Percentiles rank a stretch among this genome's conserved stretches.
Evolutionary conservation across 1,140 invertebrate species (phyloP).

Genomic region (Drosophila malerkotliana): DNA sequence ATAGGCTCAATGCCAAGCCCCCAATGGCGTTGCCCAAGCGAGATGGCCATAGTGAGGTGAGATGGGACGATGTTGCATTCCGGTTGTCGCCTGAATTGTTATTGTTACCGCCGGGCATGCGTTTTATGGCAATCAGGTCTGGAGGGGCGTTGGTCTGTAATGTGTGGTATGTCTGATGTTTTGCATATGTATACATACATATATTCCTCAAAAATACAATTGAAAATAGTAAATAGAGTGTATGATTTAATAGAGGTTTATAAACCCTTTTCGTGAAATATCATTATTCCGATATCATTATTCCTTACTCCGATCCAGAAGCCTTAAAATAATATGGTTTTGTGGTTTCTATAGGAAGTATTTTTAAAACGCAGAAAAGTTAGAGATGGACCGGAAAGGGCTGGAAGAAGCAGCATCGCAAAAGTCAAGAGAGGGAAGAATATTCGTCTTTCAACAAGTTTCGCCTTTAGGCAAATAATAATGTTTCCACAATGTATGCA

Average conservation of each 20-base stretch:
- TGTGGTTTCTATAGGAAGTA: background rate
- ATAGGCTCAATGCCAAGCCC: slow-evolving; percentile 72
- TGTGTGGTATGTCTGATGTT: background rate
- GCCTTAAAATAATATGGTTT: background rate
- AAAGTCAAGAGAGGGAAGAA: slow-evolving; percentile 39
- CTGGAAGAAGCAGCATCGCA: slow-evolving; percentile 16
- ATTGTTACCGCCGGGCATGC: slow-evolving; percentile 20
- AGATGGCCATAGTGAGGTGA: slow-evolving; percentile 54
- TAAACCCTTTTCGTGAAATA: no score
- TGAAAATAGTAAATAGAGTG: no score
- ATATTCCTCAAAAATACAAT: background rate
- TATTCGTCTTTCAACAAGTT: slow-evolving; percentile 9
- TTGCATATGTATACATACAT: background rate
- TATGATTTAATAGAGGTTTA: no score
- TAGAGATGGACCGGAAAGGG: background rate
- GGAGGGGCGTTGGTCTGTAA: background rate
- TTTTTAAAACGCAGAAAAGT: background rate
- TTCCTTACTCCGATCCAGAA: background rate
- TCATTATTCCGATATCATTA: background rate
- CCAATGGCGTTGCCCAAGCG: slow-evolving; percentile 74
- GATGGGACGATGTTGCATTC: slow-evolving; percentile 32
- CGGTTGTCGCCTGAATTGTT: slow-evolving; percentile 17
- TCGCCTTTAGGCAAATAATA: slow-evolving; percentile 38
- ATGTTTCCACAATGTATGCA: slow-evolving; percentile 15
- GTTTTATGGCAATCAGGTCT: slow-evolving; percentile 1